A percentile compares a stretch with the other conserved stretches of the same genome.
These are phyloP conservation scores for Meganola albula DNA, from an alignment of 2,888 invertebrate species.

Conservation along the genomic window DNA sequence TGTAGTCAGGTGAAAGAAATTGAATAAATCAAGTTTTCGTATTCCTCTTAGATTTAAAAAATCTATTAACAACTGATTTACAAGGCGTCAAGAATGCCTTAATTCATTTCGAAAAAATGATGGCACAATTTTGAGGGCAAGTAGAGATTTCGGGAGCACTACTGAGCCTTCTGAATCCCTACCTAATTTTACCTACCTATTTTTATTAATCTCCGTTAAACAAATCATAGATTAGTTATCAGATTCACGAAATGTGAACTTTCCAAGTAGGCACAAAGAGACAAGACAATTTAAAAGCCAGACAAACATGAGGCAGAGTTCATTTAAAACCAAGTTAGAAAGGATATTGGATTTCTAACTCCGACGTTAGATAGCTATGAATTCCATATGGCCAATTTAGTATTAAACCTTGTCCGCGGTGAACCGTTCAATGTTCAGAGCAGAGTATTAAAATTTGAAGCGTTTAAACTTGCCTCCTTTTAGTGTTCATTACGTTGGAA, in stretches of 20 bases:
- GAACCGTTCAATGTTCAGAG: conserved; percentile 32
- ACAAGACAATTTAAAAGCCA: conserved; percentile 58
- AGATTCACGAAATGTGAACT: conserved; percentile 12
- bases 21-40: too few relatives aligned
- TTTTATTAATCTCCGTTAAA: conserved; percentile 9
- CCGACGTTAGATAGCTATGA: conserved; percentile 46
- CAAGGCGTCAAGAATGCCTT: too few relatives aligned
- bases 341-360: conserved; percentile 71
- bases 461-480: conserved; percentile 72
- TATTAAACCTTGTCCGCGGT: conserved; percentile 51
- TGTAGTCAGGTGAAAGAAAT: too few relatives aligned
- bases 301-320: conserved; percentile 50
- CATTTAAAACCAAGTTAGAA: conserved; percentile 54
- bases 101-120: too few relatives aligned
- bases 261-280: too few relatives aligned
- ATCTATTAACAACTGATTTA: too few relatives aligned
- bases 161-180: too few relatives aligned
- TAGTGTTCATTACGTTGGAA: conserved; percentile 73
- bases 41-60: too few relatives aligned
- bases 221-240: too few relatives aligned
- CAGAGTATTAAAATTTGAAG: conserved; percentile 72
- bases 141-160: too few relatives aligned
- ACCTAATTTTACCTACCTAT: too few relatives aligned
- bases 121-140: too few relatives aligned
- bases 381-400: conserved; percentile 57